Evolutionary conservation across 2,888 invertebrate species (phyloP).

Genomic region (Lamellibrachia satsuma): DNA sequence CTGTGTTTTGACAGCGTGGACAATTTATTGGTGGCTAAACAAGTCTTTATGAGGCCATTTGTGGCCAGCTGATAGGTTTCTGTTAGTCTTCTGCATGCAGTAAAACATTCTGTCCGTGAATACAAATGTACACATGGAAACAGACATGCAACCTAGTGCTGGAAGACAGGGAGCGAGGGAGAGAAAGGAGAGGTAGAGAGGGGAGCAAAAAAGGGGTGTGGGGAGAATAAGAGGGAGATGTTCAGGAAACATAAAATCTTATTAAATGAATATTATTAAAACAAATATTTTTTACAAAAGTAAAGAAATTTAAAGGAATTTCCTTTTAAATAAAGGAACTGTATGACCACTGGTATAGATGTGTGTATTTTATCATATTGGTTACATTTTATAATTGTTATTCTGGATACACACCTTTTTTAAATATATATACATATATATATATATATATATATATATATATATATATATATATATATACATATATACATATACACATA

Average conservation of each 20-base stretch:
- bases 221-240: background rate
- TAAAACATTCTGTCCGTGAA: background rate
- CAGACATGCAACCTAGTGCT: background rate
- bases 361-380: background rate
- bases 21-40: background rate
- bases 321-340: too few relatives aligned
- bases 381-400: background rate
- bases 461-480: too few relatives aligned
- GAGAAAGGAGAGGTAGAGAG: background rate
- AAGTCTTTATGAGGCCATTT: background rate
- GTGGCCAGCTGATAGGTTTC: background rate
- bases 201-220: background rate
- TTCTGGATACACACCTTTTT: too few relatives aligned
- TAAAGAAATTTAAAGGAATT: too few relatives aligned
- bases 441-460: too few relatives aligned
- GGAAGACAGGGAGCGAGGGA: background rate
- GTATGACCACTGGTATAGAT: too few relatives aligned
- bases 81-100: background rate
- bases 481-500: too few relatives aligned
- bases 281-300: too few relatives aligned
- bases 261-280: background rate
- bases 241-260: background rate
- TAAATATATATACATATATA: too few relatives aligned
- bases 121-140: background rate
- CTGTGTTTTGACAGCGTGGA: background rate